phyloP scores from a whole-genome alignment of 1,140 invertebrate genomes.

The Himalopsyche phryganea region DNA sequence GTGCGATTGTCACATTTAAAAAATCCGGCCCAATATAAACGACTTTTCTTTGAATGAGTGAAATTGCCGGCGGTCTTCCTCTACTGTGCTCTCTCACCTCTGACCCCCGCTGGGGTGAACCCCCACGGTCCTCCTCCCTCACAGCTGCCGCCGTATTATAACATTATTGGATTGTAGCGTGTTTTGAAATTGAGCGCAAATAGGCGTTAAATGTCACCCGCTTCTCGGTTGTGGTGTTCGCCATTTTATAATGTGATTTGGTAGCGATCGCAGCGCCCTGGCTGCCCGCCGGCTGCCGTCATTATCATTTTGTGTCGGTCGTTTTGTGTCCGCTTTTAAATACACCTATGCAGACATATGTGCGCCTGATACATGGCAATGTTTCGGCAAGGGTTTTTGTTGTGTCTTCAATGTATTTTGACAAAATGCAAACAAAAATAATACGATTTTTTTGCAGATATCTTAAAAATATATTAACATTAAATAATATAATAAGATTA shows the following conservation, averaged over 20 bases:
- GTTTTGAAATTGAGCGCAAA: slow-evolving; percentile 32
- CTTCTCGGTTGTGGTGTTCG: slow-evolving; percentile 23
- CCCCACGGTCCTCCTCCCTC: not conserved
- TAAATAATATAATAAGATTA: too few species aligned
- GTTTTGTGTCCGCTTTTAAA: slow-evolving; percentile 9
- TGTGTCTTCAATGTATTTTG: too few species aligned
- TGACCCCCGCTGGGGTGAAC: not conserved
- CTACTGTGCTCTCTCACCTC: not conserved
- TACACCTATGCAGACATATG: too few species aligned
- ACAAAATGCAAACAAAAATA: too few species aligned
- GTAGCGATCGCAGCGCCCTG: slow-evolving; percentile 10
- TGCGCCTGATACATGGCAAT: too few species aligned
- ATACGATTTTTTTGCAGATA: too few species aligned
- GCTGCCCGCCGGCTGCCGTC: slow-evolving; percentile 22
- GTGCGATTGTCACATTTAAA: too few species aligned
- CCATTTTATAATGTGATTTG: slow-evolving; percentile 33
- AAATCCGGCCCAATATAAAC: too few species aligned
- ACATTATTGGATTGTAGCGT: slow-evolving; percentile 31
- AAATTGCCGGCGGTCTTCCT: too few species aligned
- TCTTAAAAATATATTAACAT: too few species aligned
- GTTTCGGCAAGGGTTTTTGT: too few species aligned
- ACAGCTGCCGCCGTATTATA: slow-evolving; percentile 18
- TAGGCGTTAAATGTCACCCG: slow-evolving; percentile 29
- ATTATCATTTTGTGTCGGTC: slow-evolving; percentile 26
- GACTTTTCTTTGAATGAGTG: too few species aligned